These are phyloP conservation scores for Sinelater perroti DNA, from an alignment of 2,888 invertebrate species.

Conservation along the genomic window DNA sequence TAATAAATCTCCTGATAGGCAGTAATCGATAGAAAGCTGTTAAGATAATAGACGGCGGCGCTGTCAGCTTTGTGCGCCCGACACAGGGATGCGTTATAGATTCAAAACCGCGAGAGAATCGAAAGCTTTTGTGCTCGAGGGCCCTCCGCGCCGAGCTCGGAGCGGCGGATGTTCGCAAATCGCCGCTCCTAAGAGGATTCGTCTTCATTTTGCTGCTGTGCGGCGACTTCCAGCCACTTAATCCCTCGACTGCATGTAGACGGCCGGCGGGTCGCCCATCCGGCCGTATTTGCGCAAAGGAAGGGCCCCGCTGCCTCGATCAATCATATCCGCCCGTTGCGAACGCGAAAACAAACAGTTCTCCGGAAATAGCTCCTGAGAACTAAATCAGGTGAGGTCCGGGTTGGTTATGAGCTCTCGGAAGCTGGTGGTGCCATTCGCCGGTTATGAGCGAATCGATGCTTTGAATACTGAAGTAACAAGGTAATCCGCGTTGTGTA, in stretches of 20 bases:
- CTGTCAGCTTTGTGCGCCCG: slow-evolving; percentile 13
- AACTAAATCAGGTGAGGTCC: slow-evolving; percentile 5
- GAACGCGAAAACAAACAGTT: slow-evolving; percentile 5
- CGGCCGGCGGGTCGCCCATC: neutral
- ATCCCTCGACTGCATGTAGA: neutral
- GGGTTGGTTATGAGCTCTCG: neutral
- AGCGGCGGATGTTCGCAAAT: slow-evolving; percentile 26
- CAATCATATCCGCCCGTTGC: slow-evolving; percentile 4
- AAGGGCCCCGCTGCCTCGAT: slow-evolving; percentile 6
- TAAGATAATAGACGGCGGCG: slow-evolving; percentile 15
- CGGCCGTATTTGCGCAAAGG: slow-evolving; percentile 4
- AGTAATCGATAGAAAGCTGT: slow-evolving; percentile 14
- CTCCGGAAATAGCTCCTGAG: neutral
- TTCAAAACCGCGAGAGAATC: slow-evolving; percentile 20
- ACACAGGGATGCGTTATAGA: slow-evolving; percentile 21
- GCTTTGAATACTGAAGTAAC: slow-evolving; percentile 4
- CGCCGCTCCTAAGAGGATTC: slow-evolving; percentile 22
- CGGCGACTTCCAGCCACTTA: slow-evolving; percentile 17
- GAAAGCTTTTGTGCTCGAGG: slow-evolving; percentile 17
- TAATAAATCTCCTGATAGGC: slow-evolving; percentile 10
- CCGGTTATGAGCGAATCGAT: neutral
- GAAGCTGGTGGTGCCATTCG: neutral
- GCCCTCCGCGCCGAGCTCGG: slow-evolving; percentile 2
- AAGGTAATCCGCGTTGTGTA: too few relatives aligned
- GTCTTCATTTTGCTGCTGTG: slow-evolving; percentile 24